Percentiles rank a stretch among this genome's conserved stretches.
These are phyloP conservation scores for Paramormyrops hopkinsi DNA, from an alignment of 2,797 vertebrate genomes.

Conservation along the genomic window DNA sequence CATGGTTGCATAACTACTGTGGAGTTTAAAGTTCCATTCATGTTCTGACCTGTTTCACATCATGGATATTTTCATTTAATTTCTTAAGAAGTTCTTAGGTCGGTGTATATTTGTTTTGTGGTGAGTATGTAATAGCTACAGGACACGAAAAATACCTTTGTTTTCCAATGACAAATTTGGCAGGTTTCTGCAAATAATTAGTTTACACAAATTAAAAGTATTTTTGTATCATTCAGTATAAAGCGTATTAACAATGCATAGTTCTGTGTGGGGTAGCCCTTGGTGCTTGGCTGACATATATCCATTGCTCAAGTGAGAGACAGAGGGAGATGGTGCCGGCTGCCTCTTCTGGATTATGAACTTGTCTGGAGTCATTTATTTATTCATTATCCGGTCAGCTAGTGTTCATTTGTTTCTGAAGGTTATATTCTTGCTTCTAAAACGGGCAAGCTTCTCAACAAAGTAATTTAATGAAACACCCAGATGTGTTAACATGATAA, in stretches of 20 bases:
- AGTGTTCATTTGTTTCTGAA: neutral
- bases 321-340: neutral
- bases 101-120: neutral
- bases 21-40: neutral
- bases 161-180: neutral
- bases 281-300: conserved; percentile 17
- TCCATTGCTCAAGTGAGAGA: neutral
- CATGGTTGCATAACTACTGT: neutral
- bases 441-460: neutral
- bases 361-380: conserved; percentile 11
- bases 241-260: neutral
- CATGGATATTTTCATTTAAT: neutral
- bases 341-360: neutral
- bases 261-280: neutral
- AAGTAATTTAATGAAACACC: neutral
- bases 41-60: neutral
- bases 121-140: neutral
- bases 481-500: neutral
- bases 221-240: neutral
- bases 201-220: neutral
- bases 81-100: neutral
- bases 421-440: neutral
- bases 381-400: neutral
- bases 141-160: neutral
- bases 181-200: neutral